A percentile compares a stretch with the other conserved stretches of the same genome.
These are phyloP conservation scores for Mellilla xanthometata DNA, from an alignment of 2,888 invertebrate species.

Conservation along the genomic window DNA sequence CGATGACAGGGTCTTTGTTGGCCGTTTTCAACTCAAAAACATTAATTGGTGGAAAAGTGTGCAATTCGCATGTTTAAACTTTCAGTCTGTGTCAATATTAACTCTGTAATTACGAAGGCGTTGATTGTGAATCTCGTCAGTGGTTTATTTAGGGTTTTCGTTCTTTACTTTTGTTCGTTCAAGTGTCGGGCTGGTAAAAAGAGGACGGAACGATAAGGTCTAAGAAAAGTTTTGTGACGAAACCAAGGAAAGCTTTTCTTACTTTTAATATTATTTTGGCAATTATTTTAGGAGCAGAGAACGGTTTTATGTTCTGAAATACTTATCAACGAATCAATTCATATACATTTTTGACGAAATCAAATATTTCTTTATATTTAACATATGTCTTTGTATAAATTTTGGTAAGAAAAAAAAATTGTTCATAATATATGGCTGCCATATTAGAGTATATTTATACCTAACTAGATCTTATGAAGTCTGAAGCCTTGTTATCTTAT, in stretches of 20 bases:
- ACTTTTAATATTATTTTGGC: too few species aligned
- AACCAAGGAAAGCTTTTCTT: too few species aligned
- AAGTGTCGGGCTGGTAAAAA: background rate
- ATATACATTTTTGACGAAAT: too few species aligned
- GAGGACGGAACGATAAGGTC: background rate
- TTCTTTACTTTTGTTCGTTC: constrained; percentile 32
- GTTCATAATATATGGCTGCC: too few species aligned
- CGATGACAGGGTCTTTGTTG: constrained; percentile 70
- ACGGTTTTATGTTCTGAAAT: too few species aligned
- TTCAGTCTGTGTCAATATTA: constrained; percentile 65
- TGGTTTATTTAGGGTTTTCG: constrained; percentile 39
- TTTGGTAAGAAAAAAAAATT: too few species aligned
- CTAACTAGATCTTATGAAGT: background rate
- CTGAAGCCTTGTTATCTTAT: constrained; percentile 2
- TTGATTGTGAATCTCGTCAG: constrained; percentile 54
- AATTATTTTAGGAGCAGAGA: too few species aligned
- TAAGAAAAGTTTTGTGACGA: too few species aligned
- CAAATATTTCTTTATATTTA: too few species aligned
- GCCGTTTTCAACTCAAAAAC: constrained; percentile 64
- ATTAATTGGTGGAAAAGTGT: constrained; percentile 77
- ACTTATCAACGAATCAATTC: too few species aligned
- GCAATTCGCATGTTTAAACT: constrained; percentile 70
- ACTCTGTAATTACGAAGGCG: constrained; percentile 64
- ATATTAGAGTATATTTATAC: background rate
- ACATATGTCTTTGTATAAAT: too few species aligned